phyloP scores from a whole-genome alignment of 2,113 vertebrate species.

The Macheiramphus alcinus region DNA sequence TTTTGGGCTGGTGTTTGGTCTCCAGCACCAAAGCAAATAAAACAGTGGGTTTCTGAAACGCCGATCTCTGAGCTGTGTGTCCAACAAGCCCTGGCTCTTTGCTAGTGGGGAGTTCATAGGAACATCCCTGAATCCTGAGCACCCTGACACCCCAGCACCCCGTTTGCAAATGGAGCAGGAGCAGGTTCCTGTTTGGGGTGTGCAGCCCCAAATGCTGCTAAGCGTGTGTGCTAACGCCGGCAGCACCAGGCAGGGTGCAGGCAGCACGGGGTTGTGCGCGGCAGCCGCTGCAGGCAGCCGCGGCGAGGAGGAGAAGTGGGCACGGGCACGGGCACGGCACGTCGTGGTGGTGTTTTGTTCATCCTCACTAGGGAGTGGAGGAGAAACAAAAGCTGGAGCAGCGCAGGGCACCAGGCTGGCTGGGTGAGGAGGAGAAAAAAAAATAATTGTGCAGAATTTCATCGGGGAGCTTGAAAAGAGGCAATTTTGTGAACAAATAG shows the following conservation, averaged over 20 bases:
- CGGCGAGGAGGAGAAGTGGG: neutral
- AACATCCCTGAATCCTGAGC: neutral
- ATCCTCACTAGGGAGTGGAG: neutral
- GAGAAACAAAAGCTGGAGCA: conserved; percentile 22
- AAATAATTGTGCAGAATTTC: neutral
- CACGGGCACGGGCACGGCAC: neutral
- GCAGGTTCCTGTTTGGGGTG: neutral
- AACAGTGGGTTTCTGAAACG: neutral
- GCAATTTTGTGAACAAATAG: neutral
- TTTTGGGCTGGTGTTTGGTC: neutral
- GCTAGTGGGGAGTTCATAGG: fast-evolving
- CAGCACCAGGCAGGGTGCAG: neutral
- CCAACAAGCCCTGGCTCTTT: neutral
- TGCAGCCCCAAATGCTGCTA: neutral
- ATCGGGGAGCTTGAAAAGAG: neutral
- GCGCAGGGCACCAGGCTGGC: neutral
- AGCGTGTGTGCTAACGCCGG: fast-evolving
- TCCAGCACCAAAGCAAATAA: neutral
- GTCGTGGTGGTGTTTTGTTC: neutral
- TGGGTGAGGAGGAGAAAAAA: neutral
- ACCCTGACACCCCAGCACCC: fast-evolving
- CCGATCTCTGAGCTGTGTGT: fast-evolving
- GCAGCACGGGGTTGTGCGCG: neutral
- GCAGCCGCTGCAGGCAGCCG: neutral
- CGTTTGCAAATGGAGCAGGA: fast-evolving